Evolutionary conservation across 2,888 invertebrate species (phyloP).

Genomic region (Eugnorisma glareosa): DNA sequence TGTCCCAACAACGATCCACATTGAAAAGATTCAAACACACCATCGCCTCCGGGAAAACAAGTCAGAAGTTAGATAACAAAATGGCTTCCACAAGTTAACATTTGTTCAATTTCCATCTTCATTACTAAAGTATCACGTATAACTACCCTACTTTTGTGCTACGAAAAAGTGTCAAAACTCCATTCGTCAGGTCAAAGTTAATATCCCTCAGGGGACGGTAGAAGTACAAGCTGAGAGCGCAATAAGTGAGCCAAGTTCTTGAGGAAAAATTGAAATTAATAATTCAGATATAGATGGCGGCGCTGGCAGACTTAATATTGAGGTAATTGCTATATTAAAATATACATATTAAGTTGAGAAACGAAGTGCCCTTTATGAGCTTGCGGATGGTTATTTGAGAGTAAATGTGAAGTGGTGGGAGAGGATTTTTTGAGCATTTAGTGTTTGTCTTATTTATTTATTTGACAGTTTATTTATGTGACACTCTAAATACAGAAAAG

Average conservation of each 20-base stretch:
- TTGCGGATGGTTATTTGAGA: constrained; percentile 23
- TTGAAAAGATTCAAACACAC: constrained; percentile 17
- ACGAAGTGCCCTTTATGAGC: constrained; percentile 30
- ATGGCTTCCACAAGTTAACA: constrained; percentile 56
- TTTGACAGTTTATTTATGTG: neutral
- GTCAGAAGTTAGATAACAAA: constrained; percentile 55
- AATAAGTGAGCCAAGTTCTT: constrained; percentile 72
- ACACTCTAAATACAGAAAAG: neutral
- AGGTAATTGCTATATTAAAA: constrained; percentile 67
- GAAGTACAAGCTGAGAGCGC: constrained; percentile 65
- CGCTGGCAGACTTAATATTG: constrained; percentile 60
- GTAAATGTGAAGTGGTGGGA: neutral
- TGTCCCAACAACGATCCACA: constrained; percentile 20
- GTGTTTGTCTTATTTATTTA: neutral
- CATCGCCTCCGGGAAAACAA: constrained; percentile 28
- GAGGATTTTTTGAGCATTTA: neutral
- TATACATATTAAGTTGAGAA: constrained; percentile 59
- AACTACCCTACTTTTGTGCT: constrained; percentile 64
- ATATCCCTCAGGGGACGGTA: constrained; percentile 63
- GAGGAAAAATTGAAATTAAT: constrained; percentile 80
- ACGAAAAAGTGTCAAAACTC: constrained; percentile 69
- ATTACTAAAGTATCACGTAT: constrained; percentile 64
- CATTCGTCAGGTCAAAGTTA: constrained; percentile 70
- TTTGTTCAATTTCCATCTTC: constrained; percentile 67
- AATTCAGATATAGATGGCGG: constrained; percentile 72